Base-by-base conservation (phyloP, 1,140 invertebrate genomes). In the Platorchestia sp. region DNA sequence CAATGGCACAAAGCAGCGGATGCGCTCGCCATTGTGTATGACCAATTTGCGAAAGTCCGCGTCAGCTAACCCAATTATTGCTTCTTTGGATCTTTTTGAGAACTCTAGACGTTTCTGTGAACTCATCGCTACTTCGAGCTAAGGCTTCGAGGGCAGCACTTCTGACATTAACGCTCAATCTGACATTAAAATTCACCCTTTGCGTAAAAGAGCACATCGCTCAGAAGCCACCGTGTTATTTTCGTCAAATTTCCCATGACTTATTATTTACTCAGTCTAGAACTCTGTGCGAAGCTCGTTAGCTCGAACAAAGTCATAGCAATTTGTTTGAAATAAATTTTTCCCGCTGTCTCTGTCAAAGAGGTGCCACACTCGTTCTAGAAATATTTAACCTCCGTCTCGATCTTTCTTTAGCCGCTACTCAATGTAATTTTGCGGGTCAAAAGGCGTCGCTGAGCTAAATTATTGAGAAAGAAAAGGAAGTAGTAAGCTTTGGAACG, bases 1-100 rank as follows among this genome's bases (percentile, higher is more conserved):
- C 87, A 90, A 90, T 90, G 87, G 87, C 87, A 90, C 87, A 90
- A 90, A 43, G 87, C 87, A 90, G 44, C 87, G 87, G 87, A 90
- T 90, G 44, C 42, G 87, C 87, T 45, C 41, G 87, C 87, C 87
- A 43, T 90, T 90, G 87, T 90, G 44, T 90, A 44, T 42, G 41
- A 44, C 87, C 87, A 90, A 90, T 90, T 90, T 90, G 41, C 87
- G 41, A 90, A 90, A 90, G 87, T 90, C 87, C 87, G 0, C 87
- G 41, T 75, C 59, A 36, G 59, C 59, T 10, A 75, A 51, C 59
- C 59, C 10, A 75, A 75, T 75, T 75, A 75, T 75, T 75, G 59
- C 59, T 75, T 14, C 59, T 75, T 75, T 27, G 59, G 7, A 75
- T 75, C 59, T 75, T 75, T 75, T 75, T 75, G 59, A 75, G 59